These are phyloP conservation scores for Apis florea DNA, from an alignment of 1,140 invertebrate species.

Conservation along the genomic window DNA sequence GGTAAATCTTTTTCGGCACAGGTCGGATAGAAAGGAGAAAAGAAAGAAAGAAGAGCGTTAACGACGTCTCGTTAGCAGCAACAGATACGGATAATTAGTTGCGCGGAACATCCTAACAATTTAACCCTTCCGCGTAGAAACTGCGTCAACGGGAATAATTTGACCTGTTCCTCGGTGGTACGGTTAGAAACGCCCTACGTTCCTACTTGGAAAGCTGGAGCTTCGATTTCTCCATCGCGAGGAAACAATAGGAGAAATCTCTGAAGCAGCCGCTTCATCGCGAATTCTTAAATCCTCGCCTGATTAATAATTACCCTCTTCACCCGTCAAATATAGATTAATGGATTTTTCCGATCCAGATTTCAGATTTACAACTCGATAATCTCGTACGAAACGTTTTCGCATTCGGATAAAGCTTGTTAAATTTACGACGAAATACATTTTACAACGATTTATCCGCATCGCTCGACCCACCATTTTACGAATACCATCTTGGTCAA, in stretches of 20 bases:
- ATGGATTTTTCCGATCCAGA: neutral
- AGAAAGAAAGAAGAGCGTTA: neutral
- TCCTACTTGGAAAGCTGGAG: constrained; percentile 14
- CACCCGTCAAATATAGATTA: neutral
- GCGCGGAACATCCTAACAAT: neutral
- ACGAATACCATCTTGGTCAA: neutral
- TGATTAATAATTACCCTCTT: neutral
- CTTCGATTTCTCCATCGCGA: neutral
- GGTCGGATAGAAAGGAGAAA: too few relatives aligned
- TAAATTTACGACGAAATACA: neutral
- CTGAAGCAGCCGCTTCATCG: too few relatives aligned
- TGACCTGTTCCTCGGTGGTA: neutral
- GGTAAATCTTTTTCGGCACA: neutral
- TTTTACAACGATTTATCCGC: neutral
- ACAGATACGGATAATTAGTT: constrained; percentile 44
- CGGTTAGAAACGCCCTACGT: neutral
- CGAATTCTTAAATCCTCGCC: neutral
- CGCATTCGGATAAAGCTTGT: neutral
- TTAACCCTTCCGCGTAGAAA: constrained; percentile 1
- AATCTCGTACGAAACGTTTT: neutral
- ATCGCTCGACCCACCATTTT: too few relatives aligned
- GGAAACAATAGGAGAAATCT: neutral
- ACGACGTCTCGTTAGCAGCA: constrained; percentile 24
- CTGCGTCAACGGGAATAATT: constrained; percentile 39
- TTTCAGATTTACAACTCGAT: neutral